phyloP scores from a whole-genome alignment of 2,797 vertebrate species.

The Lepidocolaptes lacrymiger region DNA sequence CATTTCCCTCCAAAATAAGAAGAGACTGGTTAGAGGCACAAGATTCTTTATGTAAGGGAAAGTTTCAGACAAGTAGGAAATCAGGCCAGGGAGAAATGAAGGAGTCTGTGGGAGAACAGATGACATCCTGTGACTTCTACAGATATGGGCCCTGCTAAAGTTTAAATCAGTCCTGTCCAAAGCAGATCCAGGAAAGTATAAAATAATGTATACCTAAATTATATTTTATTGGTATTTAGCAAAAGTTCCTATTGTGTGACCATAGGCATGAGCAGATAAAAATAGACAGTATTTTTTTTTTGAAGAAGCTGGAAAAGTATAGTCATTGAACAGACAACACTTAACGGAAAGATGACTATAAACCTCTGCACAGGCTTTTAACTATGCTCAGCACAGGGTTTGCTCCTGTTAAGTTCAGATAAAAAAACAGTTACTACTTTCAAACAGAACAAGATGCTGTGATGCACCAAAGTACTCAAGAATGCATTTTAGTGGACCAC shows the following conservation, averaged over 20 bases:
- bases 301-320: background rate
- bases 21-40: background rate
- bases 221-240: background rate
- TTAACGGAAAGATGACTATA: background rate
- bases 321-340: background rate
- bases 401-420: background rate
- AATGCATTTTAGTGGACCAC: background rate
- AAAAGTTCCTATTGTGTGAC: background rate
- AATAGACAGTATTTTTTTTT: background rate
- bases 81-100: background rate
- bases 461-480: background rate
- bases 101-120: background rate
- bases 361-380: background rate
- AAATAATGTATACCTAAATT: background rate
- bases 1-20: background rate
- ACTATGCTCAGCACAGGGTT: background rate
- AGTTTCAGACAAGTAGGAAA: background rate
- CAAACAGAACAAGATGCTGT: background rate
- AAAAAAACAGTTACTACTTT: background rate
- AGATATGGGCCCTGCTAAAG: background rate
- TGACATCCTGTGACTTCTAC: background rate
- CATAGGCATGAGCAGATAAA: background rate
- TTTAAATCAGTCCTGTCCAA: background rate
- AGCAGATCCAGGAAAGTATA: background rate
- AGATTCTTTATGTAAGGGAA: background rate